Evolutionary conservation across 2,113 vertebrate species (phyloP), one percentile per base, ranked within the genome.

Genomic region (Laticauda colubrina): DNA sequence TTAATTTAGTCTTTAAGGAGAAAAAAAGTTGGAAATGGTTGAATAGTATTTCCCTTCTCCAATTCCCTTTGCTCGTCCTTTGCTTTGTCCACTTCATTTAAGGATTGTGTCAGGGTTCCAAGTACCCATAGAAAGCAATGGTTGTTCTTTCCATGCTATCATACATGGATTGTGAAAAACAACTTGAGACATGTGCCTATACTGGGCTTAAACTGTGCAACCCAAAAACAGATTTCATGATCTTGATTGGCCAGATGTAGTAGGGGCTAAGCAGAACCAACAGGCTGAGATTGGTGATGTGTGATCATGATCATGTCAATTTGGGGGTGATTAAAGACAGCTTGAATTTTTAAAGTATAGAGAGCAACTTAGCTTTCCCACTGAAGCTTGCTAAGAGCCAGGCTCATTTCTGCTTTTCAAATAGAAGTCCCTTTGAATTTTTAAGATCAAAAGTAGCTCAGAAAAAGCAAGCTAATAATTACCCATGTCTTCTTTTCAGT

Each of bases 201-300:
- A 87, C 8, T 48, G 81, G 34, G 59, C 12, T 2, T 48, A 51
- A 91, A 69, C 61, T 39, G 21, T 56, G 8, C 85, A 53, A 29
- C 29, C 7, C 4, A 57, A 90, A 91, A 89, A n/a, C 51, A 94
- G 91, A 92, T 92, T 92, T 85, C 85, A 87, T 92, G 39, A 51
- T 92, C 92, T 92, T 94, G 93, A 94, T 81, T 21, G 39, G 53
- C 69, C 89, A 55, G n/a, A 55, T 92, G 59, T 51, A 69, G 61
- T 43, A 85, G 87, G 34, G 12, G 43, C 24, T 64, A 10, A 53
- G 48, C 75, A 29, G 34, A 64, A 86, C 61, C 91, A 18, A 89
- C 56, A 87, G 75, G 14, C 51, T 92, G 57, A 69, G 85, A 59
- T 92, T 94, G 51, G 88, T 90, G 91, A 75, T 75, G 57, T 92